Evolutionary conservation across 2,888 invertebrate genomes (phyloP).

Genomic region (Oeneis ivallda): DNA sequence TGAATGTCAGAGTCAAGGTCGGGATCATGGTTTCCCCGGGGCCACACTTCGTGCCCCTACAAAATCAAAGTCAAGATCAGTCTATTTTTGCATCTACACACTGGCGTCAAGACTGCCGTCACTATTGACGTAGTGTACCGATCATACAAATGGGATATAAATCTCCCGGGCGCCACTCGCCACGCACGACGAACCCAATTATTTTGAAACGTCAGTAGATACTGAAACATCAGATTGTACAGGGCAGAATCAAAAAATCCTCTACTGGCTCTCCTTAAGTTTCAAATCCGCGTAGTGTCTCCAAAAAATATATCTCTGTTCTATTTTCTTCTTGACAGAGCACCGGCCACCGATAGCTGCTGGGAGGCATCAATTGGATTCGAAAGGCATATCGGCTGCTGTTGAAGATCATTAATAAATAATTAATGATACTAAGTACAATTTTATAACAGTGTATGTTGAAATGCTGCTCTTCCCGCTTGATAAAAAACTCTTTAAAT

Average conservation of each 20-base stretch:
- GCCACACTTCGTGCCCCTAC: conserved; percentile 23
- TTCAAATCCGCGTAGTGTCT: not conserved
- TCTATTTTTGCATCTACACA: conserved; percentile 32
- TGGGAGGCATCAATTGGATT: too few species aligned
- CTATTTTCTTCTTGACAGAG: too few species aligned
- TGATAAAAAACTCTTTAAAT: not conserved
- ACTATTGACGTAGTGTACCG: conserved; percentile 7
- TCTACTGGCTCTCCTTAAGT: not conserved
- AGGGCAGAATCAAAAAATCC: not conserved
- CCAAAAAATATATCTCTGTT: not conserved
- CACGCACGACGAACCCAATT: not conserved
- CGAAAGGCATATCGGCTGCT: too few species aligned
- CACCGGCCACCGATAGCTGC: too few species aligned
- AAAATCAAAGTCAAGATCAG: conserved; percentile 35
- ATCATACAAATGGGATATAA: not conserved
- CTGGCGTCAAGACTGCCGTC: conserved; percentile 36
- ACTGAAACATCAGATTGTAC: too few species aligned
- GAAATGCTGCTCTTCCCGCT: too few species aligned
- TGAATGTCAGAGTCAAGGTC: conserved; percentile 19
- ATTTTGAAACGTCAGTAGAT: not conserved
- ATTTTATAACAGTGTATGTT: too few species aligned
- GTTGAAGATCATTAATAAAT: too few species aligned
- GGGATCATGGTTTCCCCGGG: conserved; percentile 26
- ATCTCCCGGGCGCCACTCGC: not conserved
- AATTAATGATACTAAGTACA: too few species aligned